phyloP scores from a whole-genome alignment of 2,113 vertebrate genomes.

The Echinops telfairi region DNA sequence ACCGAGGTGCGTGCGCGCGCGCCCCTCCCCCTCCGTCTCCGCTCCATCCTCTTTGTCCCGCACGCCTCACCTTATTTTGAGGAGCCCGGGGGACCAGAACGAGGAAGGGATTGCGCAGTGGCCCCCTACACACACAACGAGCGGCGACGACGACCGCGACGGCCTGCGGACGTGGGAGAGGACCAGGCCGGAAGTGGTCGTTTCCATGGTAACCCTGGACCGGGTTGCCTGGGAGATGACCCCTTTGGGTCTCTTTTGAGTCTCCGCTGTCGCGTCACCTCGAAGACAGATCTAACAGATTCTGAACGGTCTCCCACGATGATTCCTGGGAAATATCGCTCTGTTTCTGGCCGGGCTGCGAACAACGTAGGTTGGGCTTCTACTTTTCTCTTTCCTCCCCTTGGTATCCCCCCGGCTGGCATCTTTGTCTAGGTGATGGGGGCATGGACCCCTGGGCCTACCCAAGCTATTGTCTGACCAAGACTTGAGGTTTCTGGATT shows the following conservation, averaged over 20 bases:
- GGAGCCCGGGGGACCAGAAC: background rate
- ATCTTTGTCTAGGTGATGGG: conserved; percentile 72
- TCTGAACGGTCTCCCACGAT: conserved; percentile 75
- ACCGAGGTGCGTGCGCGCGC: conserved; percentile 32
- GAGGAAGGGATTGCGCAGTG: background rate
- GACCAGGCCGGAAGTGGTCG: conserved; percentile 81
- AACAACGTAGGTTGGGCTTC: conserved; percentile 78
- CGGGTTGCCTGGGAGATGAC: conserved; percentile 79
- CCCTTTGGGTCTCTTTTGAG: conserved; percentile 32
- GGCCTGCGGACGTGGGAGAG: background rate
- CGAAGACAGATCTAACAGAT: background rate
- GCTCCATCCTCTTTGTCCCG: background rate
- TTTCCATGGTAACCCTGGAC: conserved; percentile 81
- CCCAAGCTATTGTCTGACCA: conserved; percentile 58
- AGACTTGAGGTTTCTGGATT: conserved; percentile 14
- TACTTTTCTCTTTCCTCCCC: background rate
- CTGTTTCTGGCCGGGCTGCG: conserved; percentile 76
- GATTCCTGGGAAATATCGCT: conserved; percentile 87
- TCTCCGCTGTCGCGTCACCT: conserved; percentile 14
- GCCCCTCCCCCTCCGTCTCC: background rate
- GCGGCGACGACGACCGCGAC: background rate
- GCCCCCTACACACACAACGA: background rate
- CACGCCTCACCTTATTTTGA: background rate
- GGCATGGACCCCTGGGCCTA: background rate
- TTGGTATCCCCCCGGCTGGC: background rate